Evolutionary conservation across 2,888 invertebrate species (phyloP), one percentile per base, ranked within the genome.

Genomic region (Lampropteryx suffumata): DNA sequence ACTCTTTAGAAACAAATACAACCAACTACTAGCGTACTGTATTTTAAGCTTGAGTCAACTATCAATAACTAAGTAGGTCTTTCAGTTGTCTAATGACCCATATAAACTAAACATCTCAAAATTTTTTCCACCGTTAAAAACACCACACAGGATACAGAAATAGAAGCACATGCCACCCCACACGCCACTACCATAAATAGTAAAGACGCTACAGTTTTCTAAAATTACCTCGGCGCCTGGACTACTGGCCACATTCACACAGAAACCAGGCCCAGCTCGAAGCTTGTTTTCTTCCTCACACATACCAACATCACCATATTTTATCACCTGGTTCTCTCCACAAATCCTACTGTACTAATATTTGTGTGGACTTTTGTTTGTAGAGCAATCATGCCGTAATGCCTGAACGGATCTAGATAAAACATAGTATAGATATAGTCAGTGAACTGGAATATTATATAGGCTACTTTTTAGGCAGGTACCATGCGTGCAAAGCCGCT

Each of bases 161-260:
- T 82, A 82, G 80, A 70, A 52, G 33, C 62, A 49, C 69, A 71
- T 70, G 69, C 73, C 69, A 79, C 78, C 76, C 82, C 84, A 73
- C 80, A 76, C 65, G 73, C 36, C 88, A 81, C 73, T 81, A 84
- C 89, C 89, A 86, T 89, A 89, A 87, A 89, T 89, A 89, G 89
- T 82, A 78, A 89, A 88, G 79, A 78, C 79, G 74, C 74, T 75
- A 79, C 79, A 24, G 24, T 78, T 81, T 79, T 86, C 87, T 88
- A 88, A 85, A 70, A 83, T 79, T 87, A 85, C 62, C 77, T 39
- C 53, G 58, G 65, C 66, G 63, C 69, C 65, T 65, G 63, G 57
- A 55, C 50, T 51, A 43, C 33, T 10, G 28, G 12, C 28, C 29
- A 12, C 36, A 37, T 46, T 51, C 9, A 46, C 32, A 46, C 32